Base-by-base conservation (phyloP, 2,888 invertebrate species). In the Lasius fuliginosus region DNA sequence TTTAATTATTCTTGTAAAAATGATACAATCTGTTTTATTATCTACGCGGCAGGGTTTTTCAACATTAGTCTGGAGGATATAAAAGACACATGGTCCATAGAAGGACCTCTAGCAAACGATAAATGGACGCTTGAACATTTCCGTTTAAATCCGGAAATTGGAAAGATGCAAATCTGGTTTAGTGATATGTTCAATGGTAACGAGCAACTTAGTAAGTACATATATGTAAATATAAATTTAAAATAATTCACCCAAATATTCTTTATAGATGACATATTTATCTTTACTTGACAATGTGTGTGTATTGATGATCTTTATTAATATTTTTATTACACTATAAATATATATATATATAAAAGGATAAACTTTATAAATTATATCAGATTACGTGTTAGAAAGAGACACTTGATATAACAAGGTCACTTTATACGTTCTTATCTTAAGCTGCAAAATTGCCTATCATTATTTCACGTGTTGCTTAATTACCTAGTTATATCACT, bases 111-210 rank as follows among this genome's bases (percentile, higher is more conserved):
- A 0, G 91, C 89, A 6, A 82, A 94, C 73, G 94, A 95, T 83
- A 92, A 88, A 87, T 94, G 93, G 94, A 86, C 92, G 6, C 81
- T 94, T 18, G 93, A 96, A 36, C 96, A 96, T 23, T 96, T 97
- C 92, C 96, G 96, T 92, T 95, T 96, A 95, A 95, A 96, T 53
- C 97, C 97, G 5, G 96, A 97, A 91, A 95, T 97, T 23, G 96
- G 96, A 27, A 95, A 95, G 84, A 96, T 97, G 96, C 96, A 95
- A 84, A 94, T 97, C 36, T 95, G 95, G 91, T 95, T 97, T 74
- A 95, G 95, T 46, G 97, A 97, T 84, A 92, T 96, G 11, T 96
- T 96, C 91, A 95, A 96, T 81, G 96, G 97, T 90, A 96, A 97
- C 90, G 95, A 95, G 1, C 96, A 96, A 60, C 94, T 97, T 82